Evolutionary conservation across 1,140 invertebrate species (phyloP).

Genomic region (Diorhabda elongata): DNA sequence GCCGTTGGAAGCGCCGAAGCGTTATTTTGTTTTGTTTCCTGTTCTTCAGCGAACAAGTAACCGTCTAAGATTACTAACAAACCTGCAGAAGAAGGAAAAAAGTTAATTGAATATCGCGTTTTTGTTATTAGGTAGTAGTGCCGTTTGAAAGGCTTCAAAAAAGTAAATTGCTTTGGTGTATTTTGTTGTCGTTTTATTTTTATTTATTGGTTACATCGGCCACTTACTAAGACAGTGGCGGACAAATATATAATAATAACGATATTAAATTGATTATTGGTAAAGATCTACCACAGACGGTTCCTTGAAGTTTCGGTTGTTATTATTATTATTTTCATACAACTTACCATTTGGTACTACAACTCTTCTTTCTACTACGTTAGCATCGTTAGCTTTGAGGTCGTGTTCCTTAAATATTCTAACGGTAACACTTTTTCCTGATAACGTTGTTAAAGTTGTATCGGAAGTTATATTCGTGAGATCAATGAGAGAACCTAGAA

Average conservation of each 20-base stretch:
- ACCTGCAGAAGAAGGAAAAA: slow-evolving; percentile 3
- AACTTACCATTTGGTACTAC: slow-evolving; percentile 45
- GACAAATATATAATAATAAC: no score
- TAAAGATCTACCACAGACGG: no score
- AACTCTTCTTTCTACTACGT: slow-evolving; percentile 41
- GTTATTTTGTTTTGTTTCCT: slow-evolving; percentile 16
- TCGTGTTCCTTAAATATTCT: slow-evolving; percentile 47
- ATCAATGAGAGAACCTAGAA: slow-evolving; percentile 48
- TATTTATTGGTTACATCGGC: no score
- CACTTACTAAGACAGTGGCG: no score
- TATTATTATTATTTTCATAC: no score
- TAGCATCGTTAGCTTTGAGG: slow-evolving; percentile 51
- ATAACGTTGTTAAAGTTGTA: slow-evolving; percentile 52
- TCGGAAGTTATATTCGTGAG: slow-evolving; percentile 46
- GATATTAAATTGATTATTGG: no score
- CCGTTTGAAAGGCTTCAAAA: no score
- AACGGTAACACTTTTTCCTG: slow-evolving; percentile 50
- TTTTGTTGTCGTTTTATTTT: no score
- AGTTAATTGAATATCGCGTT: neutral
- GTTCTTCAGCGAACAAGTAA: slow-evolving; percentile 50
- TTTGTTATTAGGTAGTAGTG: no score
- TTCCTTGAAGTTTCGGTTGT: neutral
- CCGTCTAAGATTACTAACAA: slow-evolving; percentile 50
- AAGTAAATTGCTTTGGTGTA: no score
- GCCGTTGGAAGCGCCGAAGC: slow-evolving; percentile 23